These are phyloP conservation scores for Ylistrum balloti DNA, from an alignment of 1,140 invertebrate genomes.

Conservation along the genomic window DNA sequence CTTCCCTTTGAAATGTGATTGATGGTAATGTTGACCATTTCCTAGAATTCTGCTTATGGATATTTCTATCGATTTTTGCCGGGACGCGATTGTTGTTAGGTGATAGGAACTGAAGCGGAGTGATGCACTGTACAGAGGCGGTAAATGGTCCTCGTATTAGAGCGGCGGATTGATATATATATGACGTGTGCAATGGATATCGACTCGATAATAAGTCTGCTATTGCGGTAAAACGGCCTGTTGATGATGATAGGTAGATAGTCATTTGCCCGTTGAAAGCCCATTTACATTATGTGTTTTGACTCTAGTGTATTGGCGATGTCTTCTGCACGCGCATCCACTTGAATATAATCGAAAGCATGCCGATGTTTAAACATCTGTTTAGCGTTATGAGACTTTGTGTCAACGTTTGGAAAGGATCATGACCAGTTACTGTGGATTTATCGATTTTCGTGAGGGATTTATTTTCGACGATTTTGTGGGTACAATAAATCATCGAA, in stretches of 20 bases:
- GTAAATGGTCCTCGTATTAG: not conserved
- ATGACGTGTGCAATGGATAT: not conserved
- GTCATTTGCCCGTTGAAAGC: not conserved
- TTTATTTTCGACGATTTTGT: too few relatives aligned
- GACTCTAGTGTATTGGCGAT: not conserved
- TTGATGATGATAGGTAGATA: not conserved
- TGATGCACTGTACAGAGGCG: not conserved
- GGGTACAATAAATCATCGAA: too few relatives aligned
- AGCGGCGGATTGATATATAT: slow-evolving; percentile 4
- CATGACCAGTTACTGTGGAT: too few relatives aligned
- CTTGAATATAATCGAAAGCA: not conserved
- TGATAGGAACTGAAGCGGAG: not conserved
- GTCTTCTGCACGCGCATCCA: not conserved
- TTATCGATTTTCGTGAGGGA: too few relatives aligned
- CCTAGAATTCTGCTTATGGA: not conserved
- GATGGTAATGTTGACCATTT: not conserved
- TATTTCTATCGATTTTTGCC: slow-evolving; percentile 17
- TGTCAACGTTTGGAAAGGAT: too few relatives aligned
- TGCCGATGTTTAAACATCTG: not conserved
- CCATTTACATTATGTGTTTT: not conserved
- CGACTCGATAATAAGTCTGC: not conserved
- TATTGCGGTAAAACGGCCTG: not conserved
- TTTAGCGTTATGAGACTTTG: too few relatives aligned
- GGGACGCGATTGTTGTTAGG: not conserved
- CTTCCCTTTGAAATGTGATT: not conserved